A percentile compares a stretch with the other conserved stretches of the same genome.
Conservation (phyloP, 2,888 invertebrate genomes). For the Entomobrya multifasciata region DNA sequence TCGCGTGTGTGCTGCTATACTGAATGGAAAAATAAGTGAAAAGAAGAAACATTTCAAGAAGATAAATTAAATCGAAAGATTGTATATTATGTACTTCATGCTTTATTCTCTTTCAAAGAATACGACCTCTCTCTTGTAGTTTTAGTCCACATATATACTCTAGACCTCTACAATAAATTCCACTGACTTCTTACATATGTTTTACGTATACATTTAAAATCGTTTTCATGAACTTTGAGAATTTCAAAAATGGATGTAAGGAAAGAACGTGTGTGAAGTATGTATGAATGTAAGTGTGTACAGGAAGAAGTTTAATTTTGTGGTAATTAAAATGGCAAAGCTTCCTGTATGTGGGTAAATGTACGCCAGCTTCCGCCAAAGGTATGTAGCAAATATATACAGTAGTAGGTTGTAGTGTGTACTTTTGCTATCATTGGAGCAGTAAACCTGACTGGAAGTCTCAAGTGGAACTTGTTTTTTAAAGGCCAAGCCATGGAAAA, state of each 20-base stretch:
- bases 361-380: no score
- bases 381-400: constrained; percentile 23
- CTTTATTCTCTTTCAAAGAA: constrained; percentile 25
- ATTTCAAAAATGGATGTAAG: neutral
- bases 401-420: neutral
- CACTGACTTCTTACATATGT: constrained; percentile 18
- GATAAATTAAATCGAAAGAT: constrained; percentile 50
- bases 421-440: neutral
- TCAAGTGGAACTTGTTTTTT: constrained; percentile 25
- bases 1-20: neutral
- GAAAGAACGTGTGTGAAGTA: neutral
- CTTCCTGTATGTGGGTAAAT: constrained; percentile 54
- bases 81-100: constrained; percentile 23
- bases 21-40: constrained; percentile 33
- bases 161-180: no score
- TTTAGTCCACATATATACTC: neutral
- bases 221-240: constrained; percentile 32
- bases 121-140: neutral
- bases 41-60: constrained; percentile 51
- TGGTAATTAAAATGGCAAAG: constrained; percentile 66
- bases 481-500: constrained; percentile 15
- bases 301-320: constrained; percentile 66
- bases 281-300: neutral
- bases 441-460: constrained; percentile 1
- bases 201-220: constrained; percentile 19